Conservation (phyloP, 2,113 vertebrate genomes). For the Microtus pennsylvanicus region DNA sequence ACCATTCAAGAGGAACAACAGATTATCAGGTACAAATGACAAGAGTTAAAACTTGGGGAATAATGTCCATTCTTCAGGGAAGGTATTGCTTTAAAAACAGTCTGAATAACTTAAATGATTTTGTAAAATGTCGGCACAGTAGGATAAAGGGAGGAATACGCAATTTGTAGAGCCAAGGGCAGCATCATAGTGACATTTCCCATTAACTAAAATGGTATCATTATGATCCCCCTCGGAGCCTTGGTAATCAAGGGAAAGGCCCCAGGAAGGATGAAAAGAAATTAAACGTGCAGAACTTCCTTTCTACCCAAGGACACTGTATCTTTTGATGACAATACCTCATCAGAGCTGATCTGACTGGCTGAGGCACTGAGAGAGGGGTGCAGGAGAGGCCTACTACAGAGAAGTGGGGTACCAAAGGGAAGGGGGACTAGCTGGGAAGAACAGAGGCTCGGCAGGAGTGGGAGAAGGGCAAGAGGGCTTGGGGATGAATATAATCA, state of each 20-base stretch:
- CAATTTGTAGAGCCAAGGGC: background rate
- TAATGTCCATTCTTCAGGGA: background rate
- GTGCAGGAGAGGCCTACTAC: background rate
- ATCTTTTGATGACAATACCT: background rate
- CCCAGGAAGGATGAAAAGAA: constrained; percentile 13
- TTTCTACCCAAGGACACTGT: background rate
- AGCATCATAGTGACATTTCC: background rate
- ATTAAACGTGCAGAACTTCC: constrained; percentile 10
- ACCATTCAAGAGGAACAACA: background rate
- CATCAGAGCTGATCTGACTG: background rate
- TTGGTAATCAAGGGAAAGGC: constrained; percentile 8
- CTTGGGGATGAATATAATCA: background rate
- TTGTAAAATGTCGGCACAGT: background rate
- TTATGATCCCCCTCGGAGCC: constrained; percentile 5
- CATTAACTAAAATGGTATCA: constrained; percentile 31
- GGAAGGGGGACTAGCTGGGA: background rate
- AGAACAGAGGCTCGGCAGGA: background rate
- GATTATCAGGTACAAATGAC: rapidly evolving
- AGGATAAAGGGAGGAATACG: background rate
- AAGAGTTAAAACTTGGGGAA: background rate
- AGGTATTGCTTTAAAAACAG: background rate
- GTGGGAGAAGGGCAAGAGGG: background rate
- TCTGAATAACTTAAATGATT: background rate
- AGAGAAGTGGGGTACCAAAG: background rate
- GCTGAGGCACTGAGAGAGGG: background rate